Base-by-base conservation (phyloP, 2,113 vertebrate species). In the Megatriorchis doriae region DNA sequence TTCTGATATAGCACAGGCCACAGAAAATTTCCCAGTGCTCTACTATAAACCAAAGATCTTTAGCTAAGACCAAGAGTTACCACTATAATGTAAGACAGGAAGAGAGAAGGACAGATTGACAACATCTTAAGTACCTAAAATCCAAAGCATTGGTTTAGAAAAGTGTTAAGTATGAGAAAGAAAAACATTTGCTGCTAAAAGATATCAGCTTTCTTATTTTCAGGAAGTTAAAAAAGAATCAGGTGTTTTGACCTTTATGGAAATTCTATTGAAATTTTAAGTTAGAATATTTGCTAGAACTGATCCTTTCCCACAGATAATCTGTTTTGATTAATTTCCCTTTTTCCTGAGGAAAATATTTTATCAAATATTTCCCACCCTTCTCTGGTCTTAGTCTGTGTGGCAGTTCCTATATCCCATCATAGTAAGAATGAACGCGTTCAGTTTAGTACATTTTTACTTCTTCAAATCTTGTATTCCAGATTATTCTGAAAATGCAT, bases 321-420 rank as follows among this genome's bases (percentile, higher is more conserved):
- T 50, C 85, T 96, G 92, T 96, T 97, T 96, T 90, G 90, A 97
- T 94, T 96, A 96, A 96, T 94, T 95, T 96, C 45, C 23, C 58
- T 48, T 94, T 97, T 96, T 95, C 90, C 94, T 90, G 93, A 93
- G 86, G 83, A 96, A 96, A 96, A 94, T 96, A 96, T 96, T 96
- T 93, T 85, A 95, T 96, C 81, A 92, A 93, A 86, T 18, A 81
- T 81, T 96, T 96, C 95, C 92, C 96, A 94, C 93, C 88, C 90
- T 96, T 86, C 88, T 93, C 88, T 81, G 63, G 25, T 84, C 88
- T 70, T 95, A 42, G 52, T 61, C 45, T 55, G 47, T 66, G 71
- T 67, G 48, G 66, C 53, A 47, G 67, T 25, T 90, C 79, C 86
- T 93, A 32, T 29, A 21, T 26, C 74, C 38, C 3, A 0, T 50